Conservation (phyloP, 2,797 vertebrate species). For the Sitta carolinensis region DNA sequence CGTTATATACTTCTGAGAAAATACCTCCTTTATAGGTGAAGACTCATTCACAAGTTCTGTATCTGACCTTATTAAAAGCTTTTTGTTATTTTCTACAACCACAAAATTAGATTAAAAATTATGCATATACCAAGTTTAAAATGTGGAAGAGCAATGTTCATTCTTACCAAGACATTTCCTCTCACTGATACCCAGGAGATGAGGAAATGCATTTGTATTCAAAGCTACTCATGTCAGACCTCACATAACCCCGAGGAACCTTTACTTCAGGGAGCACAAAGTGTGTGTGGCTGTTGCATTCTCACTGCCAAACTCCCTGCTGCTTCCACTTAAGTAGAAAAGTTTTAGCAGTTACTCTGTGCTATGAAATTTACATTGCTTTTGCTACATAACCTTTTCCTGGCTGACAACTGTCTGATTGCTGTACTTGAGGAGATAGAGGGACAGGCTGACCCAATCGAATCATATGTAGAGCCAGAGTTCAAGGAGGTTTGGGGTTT, state of each 20-base stretch:
- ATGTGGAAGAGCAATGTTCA: background rate
- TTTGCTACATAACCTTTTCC: background rate
- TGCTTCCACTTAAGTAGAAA: background rate
- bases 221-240: background rate
- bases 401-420: background rate
- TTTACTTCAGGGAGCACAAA: background rate
- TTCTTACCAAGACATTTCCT: background rate
- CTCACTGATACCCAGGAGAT: background rate
- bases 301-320: background rate
- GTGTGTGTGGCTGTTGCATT: background rate
- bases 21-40: background rate
- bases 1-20: background rate
- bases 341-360: background rate
- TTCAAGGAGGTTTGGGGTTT: background rate
- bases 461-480: background rate
- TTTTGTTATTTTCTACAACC: background rate
- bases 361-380: slow-evolving; percentile 11
- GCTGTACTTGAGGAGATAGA: background rate
- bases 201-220: background rate
- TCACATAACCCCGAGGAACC: background rate
- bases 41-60: background rate
- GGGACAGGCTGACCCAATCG: background rate
- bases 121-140: background rate
- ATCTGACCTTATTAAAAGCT: background rate
- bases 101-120: background rate